Base-by-base conservation (phyloP, 2,113 vertebrate genomes). In the Neoarius graeffei region DNA sequence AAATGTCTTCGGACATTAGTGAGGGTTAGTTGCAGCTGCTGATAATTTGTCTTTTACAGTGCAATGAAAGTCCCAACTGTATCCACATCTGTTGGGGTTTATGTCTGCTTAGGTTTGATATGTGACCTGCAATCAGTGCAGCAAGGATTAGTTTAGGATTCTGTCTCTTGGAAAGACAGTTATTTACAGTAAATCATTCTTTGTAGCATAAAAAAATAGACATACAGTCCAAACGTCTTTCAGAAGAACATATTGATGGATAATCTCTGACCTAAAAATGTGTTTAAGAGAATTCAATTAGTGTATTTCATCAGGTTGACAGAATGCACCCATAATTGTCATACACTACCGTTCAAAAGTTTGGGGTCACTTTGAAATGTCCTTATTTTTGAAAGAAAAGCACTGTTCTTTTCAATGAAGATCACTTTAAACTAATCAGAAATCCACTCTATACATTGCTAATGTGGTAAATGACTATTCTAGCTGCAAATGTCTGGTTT, bases 91-190 rank as follows among this genome's bases (percentile, higher is more conserved):
- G 87, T 48, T 90, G 30, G 66, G 69, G 67, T 52, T 66, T 66
- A 30, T 77, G 20, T 59, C 52, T 85, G 50, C 50, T 71, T 23
- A 60, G 71, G n/a, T 77, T 60, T 76, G 14, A 48, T 35, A 83
- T 86, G 88, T 5, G 71, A 74, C 59, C 71, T n/a, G 59, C 74
- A 66, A 67, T 83, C 94, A 88, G 17, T 89, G 89, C 92, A 77
- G 48, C 48, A n/a, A 6, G 25, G 48, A 27, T 76, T 76, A 54
- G 30, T 54, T 14, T 35, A 52, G 9, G 59, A 69, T 81, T 42
- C 23, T 25, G 50, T 66, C 74, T 66, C 25, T 54, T 86, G 57
- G 30, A 52, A 27, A 81, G 76, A 17, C n/a, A 56, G n/a, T 57
- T 71, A 23, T 56, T 0, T 15, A 27, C 13, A 56, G 50, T 56